Conservation (phyloP, 2,113 vertebrate genomes). For the Vimba vimba region DNA sequence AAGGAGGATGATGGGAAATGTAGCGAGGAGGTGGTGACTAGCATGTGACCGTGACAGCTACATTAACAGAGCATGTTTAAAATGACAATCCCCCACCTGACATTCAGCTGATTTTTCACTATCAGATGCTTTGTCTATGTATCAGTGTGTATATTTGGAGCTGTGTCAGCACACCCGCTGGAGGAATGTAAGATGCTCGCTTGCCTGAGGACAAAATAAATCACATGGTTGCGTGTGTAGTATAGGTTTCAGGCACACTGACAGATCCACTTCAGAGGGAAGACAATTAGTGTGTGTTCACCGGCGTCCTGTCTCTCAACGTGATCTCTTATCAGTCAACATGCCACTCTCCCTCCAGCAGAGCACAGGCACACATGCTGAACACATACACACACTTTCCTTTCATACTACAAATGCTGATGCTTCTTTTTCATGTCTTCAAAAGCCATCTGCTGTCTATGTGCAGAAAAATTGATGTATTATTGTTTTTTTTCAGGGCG, state of each 20-base stretch:
- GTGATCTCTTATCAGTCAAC: constrained; percentile 63
- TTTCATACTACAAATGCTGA: constrained; percentile 38
- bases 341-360: constrained; percentile 54
- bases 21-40: too few relatives aligned
- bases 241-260: constrained; percentile 16
- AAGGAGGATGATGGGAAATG: too few relatives aligned
- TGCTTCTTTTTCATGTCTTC: constrained; percentile 41
- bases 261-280: constrained; percentile 32
- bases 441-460: background rate
- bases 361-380: background rate
- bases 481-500: background rate
- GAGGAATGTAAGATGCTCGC: constrained; percentile 49
- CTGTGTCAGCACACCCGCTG: constrained; percentile 21
- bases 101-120: background rate
- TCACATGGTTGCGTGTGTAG: constrained; percentile 24
- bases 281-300: constrained; percentile 45
- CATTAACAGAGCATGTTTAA: background rate
- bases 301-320: constrained; percentile 23
- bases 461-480: background rate
- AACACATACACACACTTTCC: constrained; percentile 15
- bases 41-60: too few relatives aligned
- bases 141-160: constrained; percentile 14
- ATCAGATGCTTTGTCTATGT: background rate
- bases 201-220: constrained; percentile 41
- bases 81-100: constrained; percentile 32